A percentile compares a stretch with the other conserved stretches of the same genome.
phyloP scores from a whole-genome alignment of 2,888 invertebrate species.

The Alsophila aescularia region DNA sequence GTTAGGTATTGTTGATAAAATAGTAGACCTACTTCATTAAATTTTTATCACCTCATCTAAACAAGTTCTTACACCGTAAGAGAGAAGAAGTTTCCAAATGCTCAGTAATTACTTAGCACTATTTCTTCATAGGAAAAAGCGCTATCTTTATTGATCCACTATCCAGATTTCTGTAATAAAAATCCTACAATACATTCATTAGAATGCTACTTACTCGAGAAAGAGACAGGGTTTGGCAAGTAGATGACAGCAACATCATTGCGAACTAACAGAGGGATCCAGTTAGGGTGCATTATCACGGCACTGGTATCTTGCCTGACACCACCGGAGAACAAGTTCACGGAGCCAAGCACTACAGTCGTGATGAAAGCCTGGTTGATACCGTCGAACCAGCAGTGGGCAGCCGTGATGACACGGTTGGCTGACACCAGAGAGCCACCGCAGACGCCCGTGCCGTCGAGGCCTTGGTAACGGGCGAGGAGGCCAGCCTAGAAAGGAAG shows the following conservation, averaged over 20 bases:
- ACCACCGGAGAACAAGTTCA: constrained; percentile 52
- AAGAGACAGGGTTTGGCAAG: constrained; percentile 37
- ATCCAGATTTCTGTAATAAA: no score
- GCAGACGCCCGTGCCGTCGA: constrained; percentile 43
- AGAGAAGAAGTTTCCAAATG: no score
- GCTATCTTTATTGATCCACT: no score
- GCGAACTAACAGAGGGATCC: constrained; percentile 42
- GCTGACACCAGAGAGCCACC: constrained; percentile 50
- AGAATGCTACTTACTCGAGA: constrained; percentile 44
- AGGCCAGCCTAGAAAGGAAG: constrained; percentile 44
- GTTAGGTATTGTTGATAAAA: no score
- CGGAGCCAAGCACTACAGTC: constrained; percentile 57
- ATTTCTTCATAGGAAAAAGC: no score
- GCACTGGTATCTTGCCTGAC: constrained; percentile 42
- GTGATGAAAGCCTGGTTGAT: constrained; percentile 47
- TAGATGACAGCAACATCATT: constrained; percentile 56
- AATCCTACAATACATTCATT: no score
- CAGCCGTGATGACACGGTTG: no score
- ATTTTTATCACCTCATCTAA: no score
- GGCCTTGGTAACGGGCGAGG: constrained; percentile 27
- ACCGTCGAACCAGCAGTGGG: no score
- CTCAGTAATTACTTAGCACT: no score
- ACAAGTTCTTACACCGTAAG: no score
- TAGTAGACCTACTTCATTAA: no score
- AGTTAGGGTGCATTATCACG: constrained; percentile 48